Percentiles rank a stretch among this genome's conserved stretches.
phyloP scores from a whole-genome alignment of 2,888 invertebrate species.

The Chouioia cunea region DNA sequence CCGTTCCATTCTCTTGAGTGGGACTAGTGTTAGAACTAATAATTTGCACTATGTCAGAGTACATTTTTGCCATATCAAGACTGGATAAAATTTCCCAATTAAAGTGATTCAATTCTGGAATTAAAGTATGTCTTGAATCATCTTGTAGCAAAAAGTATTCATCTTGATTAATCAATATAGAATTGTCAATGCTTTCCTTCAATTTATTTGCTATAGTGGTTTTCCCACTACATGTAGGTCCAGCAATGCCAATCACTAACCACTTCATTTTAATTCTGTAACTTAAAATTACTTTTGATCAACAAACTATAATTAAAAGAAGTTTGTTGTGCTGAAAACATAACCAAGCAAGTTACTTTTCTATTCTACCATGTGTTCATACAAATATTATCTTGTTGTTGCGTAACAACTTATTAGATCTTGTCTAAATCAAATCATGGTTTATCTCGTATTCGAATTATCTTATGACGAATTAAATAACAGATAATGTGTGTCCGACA shows the following conservation, averaged over 20 bases:
- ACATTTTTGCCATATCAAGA: conserved; percentile 81
- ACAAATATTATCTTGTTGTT: conserved; percentile 26
- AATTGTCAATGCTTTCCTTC: conserved; percentile 65
- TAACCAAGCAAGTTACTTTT: background rate
- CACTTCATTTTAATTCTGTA: conserved; percentile 65
- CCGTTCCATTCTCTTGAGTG: conserved; percentile 59
- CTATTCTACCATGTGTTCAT: background rate
- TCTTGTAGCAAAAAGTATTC: conserved; percentile 79
- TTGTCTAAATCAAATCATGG: too few species aligned
- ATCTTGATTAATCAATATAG: conserved; percentile 78
- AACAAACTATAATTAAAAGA: background rate
- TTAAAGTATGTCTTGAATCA: conserved; percentile 75
- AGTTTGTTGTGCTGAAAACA: too few species aligned
- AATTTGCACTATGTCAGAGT: conserved; percentile 71
- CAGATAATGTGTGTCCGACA: background rate
- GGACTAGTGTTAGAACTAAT: conserved; percentile 54
- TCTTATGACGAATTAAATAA: background rate
- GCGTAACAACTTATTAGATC: conserved; percentile 4
- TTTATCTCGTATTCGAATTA: background rate
- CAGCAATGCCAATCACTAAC: conserved; percentile 79
- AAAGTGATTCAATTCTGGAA: conserved; percentile 77
- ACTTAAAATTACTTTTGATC: background rate
- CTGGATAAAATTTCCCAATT: conserved; percentile 83
- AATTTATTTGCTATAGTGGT: conserved; percentile 78
- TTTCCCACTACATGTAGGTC: conserved; percentile 89